Evolutionary conservation across 1,140 invertebrate genomes (phyloP), one percentile per base, ranked within the genome.

Genomic region (Aphaenogaster ashmeadi): DNA sequence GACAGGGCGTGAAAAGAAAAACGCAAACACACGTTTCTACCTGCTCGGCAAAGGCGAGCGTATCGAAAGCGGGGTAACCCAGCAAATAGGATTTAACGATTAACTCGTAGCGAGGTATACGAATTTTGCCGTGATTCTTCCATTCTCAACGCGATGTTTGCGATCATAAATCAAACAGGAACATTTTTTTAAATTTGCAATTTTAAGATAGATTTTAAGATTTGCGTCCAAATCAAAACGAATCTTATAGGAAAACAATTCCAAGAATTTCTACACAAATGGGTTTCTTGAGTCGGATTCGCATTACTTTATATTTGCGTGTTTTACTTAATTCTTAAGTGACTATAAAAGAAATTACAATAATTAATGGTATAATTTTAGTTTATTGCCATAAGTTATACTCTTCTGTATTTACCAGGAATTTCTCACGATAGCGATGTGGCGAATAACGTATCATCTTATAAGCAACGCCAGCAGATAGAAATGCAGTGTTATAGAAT

Each of bases 11-110:
- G 84, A 92, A 87, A 54, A n/a, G 80, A 66, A 86, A 89, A 90
- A 87, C 54, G 56, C 78, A 69, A 87, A 87, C 78, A 88, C 84
- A 66, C 41, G 60, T 64, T 75, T 75, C 58, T 79, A 79, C 71
- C 80, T 60, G 58, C 47, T 47, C 21, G 64, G 52, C 52, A 85
- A 64, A 56, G 89, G 41, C 80, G 77, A 86, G 79, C 89, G 92
- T 90, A 85, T 88, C 91, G 80, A 92, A 92, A 91, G 86, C 52
- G 13, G n/a, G 6, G 8, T 54, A 27, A 85, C 66, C 67, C 74
- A 90, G 85, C 71, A 88, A 92, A 92, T 83, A 87, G 90, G 91
- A 92, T 93, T 93, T 91, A 85, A 47, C 89, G 92, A 91, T 92
- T 91, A 91, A 85, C 84, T 67, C 18, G n/a, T 84, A 27, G 58